Base-by-base conservation (phyloP, 53 echinoderm and acorn worm species). In the Echinometra lucunter region DNA sequence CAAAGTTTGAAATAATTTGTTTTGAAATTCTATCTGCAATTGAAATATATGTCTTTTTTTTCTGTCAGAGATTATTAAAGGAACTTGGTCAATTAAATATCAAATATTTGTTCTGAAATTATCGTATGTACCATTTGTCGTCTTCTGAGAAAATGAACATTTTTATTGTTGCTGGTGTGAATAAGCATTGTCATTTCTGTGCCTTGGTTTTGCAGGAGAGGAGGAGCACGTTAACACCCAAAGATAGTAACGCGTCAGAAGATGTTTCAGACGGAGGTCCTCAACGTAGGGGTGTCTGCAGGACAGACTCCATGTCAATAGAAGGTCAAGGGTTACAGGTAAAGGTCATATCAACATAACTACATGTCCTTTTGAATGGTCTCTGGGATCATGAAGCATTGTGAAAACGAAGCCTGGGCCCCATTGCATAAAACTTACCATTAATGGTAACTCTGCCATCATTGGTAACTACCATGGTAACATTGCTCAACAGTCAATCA, bases 241-340 rank as follows among this genome's bases (percentile, higher is more conserved):
- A 97, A 89, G 99, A 99, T 82, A 97, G 97, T 74, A 96, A 96
- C 66, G 96, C 97, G 37, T 97, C 97, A n/a, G 97, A 97, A 58
- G 99, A 99, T 49, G 89, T 91, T 27, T 96, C 93, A 57, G 93
- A 93, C 34, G 82, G 93, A 32, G 93, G 93, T 27, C 93, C 55
- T 57, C 93, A 93, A 56, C 37, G 95, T 19, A 96, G 91, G 47
- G 95, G 94, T 55, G 96, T 97, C 80, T 95, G 96, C 57, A 97
- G 99, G 89, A 99, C 98, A 91, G 99, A 99, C 82, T 99, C 99
- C 69, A 98, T 99, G 97, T 99, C 99, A 67, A 98, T 99, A 89
- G 99, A 99, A 57, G 98, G 98, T 83, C 99, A 99, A 90, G 97
- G 99, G 89, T 95, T 99, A 88, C 99, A 99, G 98, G 99, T 99